Percentiles rank a stretch among this genome's conserved stretches.
Conservation (phyloP, 2,888 invertebrate species). For the Thecocarcelia acutangulata region DNA sequence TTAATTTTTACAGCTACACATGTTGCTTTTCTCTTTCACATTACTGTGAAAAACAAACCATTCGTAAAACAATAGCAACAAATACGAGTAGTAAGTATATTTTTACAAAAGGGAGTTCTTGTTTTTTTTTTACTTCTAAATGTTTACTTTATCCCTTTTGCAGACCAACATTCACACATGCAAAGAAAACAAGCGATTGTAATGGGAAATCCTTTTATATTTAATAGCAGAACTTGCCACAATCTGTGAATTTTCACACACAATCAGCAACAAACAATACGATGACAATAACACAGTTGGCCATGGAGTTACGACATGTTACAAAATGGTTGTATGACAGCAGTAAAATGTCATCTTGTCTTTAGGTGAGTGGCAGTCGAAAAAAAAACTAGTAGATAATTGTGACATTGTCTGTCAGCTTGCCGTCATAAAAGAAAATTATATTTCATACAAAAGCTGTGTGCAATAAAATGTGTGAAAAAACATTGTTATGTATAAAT, state of each 20-base stretch:
- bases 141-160: conserved; percentile 15
- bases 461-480: too few species aligned
- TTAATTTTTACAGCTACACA: background rate
- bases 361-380: too few species aligned
- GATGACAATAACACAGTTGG: background rate
- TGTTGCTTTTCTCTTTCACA: background rate
- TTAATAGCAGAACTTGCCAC: conserved; percentile 65
- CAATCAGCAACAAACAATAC: conserved; percentile 39
- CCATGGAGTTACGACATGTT: too few species aligned
- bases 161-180: conserved; percentile 11
- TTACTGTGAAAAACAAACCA: conserved; percentile 13
- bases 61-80: conserved; percentile 40
- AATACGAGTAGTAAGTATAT: conserved; percentile 8
- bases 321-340: too few species aligned
- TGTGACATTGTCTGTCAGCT: too few species aligned
- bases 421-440: too few species aligned
- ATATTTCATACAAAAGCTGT: too few species aligned
- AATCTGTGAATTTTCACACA: conserved; percentile 69
- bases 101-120: conserved; percentile 25
- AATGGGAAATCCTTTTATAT: conserved; percentile 55
- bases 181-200: conserved; percentile 6
- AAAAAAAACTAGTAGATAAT: too few species aligned
- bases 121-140: background rate
- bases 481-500: too few species aligned
- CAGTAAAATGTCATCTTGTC: too few species aligned